A percentile compares a stretch with the other conserved stretches of the same genome.
Evolutionary conservation across 2,888 invertebrate genomes (phyloP).

Genomic region (Nomada flava): DNA sequence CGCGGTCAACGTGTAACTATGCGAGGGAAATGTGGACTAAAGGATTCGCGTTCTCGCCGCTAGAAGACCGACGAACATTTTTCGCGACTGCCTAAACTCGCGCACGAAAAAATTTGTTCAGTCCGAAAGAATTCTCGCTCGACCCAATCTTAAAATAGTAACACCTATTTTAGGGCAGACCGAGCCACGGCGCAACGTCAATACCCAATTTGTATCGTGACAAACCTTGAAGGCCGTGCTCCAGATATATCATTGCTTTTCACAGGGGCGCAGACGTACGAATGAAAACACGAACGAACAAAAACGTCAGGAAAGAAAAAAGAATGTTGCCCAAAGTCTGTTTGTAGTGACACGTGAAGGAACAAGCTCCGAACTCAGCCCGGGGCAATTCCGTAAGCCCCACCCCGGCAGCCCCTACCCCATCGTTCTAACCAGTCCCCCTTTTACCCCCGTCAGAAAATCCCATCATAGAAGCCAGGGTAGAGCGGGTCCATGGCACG

Average conservation of each 20-base stretch:
- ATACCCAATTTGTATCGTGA: not conserved
- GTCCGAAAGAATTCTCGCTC: not conserved
- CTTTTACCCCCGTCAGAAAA: conserved; percentile 75
- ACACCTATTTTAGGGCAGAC: not conserved
- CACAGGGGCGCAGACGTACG: no score
- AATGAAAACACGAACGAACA: no score
- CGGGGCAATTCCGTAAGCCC: conserved; percentile 74
- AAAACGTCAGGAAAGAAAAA: not conserved
- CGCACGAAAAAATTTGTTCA: not conserved
- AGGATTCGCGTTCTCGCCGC: conserved; percentile 46
- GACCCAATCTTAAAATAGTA: not conserved
- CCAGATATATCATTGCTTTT: no score
- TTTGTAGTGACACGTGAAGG: conserved; percentile 40
- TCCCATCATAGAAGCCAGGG: conserved; percentile 74
- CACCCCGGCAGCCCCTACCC: conserved; percentile 79
- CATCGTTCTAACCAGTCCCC: conserved; percentile 73
- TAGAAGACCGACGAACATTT: conserved; percentile 33
- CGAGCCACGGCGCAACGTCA: not conserved
- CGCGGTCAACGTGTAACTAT: conserved; percentile 58
- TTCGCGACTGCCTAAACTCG: not conserved
- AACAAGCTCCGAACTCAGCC: conserved; percentile 53
- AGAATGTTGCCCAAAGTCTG: not conserved
- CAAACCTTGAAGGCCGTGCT: not conserved
- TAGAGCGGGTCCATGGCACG: conserved; percentile 70
- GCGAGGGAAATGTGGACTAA: conserved; percentile 60